Evolutionary conservation across 1,140 invertebrate genomes (phyloP).

Genomic region (Drosophila yakuba): DNA sequence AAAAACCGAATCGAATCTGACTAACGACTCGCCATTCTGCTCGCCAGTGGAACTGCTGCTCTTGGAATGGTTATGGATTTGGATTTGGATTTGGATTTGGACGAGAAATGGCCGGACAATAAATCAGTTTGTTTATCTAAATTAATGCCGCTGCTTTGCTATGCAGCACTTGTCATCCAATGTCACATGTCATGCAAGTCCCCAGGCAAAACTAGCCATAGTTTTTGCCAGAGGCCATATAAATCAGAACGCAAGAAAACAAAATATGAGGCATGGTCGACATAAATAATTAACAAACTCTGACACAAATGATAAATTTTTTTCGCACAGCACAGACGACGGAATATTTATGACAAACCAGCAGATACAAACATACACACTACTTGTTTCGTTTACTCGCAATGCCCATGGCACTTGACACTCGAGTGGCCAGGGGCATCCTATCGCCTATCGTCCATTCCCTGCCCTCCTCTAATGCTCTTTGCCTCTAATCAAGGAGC

Average conservation of each 20-base stretch:
- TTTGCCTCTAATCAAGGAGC: constrained; percentile 58
- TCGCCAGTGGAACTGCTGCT: neutral
- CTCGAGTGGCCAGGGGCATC: constrained; percentile 33
- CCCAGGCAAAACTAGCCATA: constrained; percentile 8
- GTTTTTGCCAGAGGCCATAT: constrained; percentile 38
- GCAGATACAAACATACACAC: constrained; percentile 16
- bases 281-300: constrained; percentile 85
- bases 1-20: constrained; percentile 32
- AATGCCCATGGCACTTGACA: constrained; percentile 80
- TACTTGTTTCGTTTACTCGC: constrained; percentile 40
- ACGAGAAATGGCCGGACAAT: constrained; percentile 7
- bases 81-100: neutral
- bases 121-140: constrained; percentile 29
- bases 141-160: constrained; percentile 28
- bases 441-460: neutral
- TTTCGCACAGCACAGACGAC: constrained; percentile 55
- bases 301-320: constrained; percentile 82
- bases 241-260: constrained; percentile 60
- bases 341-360: constrained; percentile 84
- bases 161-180: constrained; percentile 42
- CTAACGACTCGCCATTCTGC: constrained; percentile 20
- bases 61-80: neutral
- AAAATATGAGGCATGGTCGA: constrained; percentile 66
- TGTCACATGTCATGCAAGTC: constrained; percentile 61
- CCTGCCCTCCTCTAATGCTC: neutral